Percentiles rank a stretch among this genome's conserved stretches.
Evolutionary conservation across 2,888 invertebrate genomes (phyloP).

Genomic region (Pyralis farinalis): DNA sequence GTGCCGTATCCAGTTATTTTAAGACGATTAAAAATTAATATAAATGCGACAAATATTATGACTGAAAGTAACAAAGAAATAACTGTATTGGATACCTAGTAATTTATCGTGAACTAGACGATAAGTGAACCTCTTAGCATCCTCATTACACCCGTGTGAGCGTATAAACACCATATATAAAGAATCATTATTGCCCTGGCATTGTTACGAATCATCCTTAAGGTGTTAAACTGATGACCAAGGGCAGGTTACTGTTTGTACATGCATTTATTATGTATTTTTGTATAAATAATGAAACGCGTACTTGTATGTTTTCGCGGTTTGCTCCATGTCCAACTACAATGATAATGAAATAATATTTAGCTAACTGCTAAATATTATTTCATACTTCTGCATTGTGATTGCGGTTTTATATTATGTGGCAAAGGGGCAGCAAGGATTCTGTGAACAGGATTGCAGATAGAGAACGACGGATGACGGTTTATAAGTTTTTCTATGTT

Average conservation of each 20-base stretch:
- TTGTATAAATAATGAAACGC: constrained; percentile 7
- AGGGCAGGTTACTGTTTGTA: constrained; percentile 29
- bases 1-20: too few relatives aligned
- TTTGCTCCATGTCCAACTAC: not conserved
- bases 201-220: constrained; percentile 47
- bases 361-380: too few relatives aligned
- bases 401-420: too few relatives aligned
- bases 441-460: too few relatives aligned
- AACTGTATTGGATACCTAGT: constrained; percentile 12
- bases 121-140: constrained; percentile 56
- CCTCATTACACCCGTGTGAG: constrained; percentile 53
- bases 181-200: constrained; percentile 68
- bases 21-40: too few relatives aligned
- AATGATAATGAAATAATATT: too few relatives aligned
- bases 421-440: too few relatives aligned
- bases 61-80: constrained; percentile 3
- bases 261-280: constrained; percentile 13
- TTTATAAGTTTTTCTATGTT: too few relatives aligned
- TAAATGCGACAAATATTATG: too few relatives aligned
- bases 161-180: constrained; percentile 64
- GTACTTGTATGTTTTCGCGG: not conserved
- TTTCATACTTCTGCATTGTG: too few relatives aligned
- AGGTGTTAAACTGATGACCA: constrained; percentile 61
- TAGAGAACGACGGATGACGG: too few relatives aligned
- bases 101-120: constrained; percentile 34